phyloP scores from a whole-genome alignment of 2,113 vertebrate species.

The Dipodomys merriami region DNA sequence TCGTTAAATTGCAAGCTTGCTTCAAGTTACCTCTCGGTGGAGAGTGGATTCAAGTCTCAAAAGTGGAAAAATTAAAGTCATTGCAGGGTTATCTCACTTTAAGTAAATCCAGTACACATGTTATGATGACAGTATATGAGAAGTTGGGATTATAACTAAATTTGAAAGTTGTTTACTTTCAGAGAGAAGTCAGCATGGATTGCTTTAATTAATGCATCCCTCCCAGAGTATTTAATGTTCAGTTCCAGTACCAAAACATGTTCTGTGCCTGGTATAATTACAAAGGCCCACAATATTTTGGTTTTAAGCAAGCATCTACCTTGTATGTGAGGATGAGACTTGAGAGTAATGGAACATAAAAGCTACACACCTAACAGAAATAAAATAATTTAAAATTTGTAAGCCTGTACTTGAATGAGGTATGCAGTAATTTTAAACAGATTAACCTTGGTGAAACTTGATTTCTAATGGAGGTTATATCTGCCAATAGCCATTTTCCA shows the following conservation, averaged over 20 bases:
- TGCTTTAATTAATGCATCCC: background rate
- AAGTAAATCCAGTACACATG: background rate
- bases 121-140: background rate
- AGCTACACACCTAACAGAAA: slow-evolving; percentile 11
- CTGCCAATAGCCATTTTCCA: background rate
- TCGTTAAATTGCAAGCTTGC: slow-evolving; percentile 34
- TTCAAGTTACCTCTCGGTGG: background rate
- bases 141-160: background rate
- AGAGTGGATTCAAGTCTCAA: slow-evolving; percentile 35
- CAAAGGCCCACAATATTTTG: background rate
- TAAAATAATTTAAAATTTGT: slow-evolving; percentile 55
- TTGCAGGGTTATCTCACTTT: background rate
- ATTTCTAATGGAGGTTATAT: slow-evolving; percentile 19
- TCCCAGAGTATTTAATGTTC: background rate
- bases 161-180: background rate
- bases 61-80: background rate
- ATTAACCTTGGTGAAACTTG: slow-evolving; percentile 32
- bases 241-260: background rate
- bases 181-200: background rate
- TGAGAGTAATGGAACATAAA: background rate
- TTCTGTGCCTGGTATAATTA: background rate
- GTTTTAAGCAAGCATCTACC: background rate
- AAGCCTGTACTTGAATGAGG: slow-evolving; percentile 20
- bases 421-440: slow-evolving; percentile 42
- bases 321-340: background rate